Evolutionary conservation across 2,888 invertebrate genomes (phyloP).

Genomic region (Portevinia maculata): DNA sequence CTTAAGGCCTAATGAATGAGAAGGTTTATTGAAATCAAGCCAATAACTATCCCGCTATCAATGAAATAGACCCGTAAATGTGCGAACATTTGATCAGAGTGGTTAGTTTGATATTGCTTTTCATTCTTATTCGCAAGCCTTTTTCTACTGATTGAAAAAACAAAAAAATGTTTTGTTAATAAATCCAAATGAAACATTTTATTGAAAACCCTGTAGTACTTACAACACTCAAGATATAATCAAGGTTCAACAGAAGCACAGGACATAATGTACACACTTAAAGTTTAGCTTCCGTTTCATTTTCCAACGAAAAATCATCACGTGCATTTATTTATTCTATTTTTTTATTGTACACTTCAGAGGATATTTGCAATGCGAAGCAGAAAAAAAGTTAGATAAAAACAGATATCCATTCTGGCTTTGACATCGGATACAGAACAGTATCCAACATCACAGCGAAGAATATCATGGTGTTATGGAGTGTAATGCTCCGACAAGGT

Average conservation of each 20-base stretch:
- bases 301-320: neutral
- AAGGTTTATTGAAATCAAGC: no score
- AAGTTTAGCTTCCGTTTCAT: neutral
- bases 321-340: conserved; percentile 8
- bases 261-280: neutral
- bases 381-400: neutral
- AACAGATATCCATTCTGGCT: conserved; percentile 52
- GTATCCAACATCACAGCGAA: conserved; percentile 8
- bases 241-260: neutral
- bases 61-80: no score
- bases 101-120: no score
- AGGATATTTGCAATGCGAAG: conserved; percentile 10
- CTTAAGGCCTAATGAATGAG: no score
- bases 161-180: no score
- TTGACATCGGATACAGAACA: conserved; percentile 35
- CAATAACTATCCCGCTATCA: no score
- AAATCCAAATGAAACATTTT: no score
- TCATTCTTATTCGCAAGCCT: no score
- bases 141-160: no score
- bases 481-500: conserved; percentile 37
- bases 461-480: conserved; percentile 29
- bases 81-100: no score
- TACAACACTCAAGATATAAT: neutral
- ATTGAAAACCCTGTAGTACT: no score
- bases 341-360: conserved; percentile 17